Evolutionary conservation across 1,140 invertebrate genomes (phyloP).

Genomic region (Apis dorsata): DNA sequence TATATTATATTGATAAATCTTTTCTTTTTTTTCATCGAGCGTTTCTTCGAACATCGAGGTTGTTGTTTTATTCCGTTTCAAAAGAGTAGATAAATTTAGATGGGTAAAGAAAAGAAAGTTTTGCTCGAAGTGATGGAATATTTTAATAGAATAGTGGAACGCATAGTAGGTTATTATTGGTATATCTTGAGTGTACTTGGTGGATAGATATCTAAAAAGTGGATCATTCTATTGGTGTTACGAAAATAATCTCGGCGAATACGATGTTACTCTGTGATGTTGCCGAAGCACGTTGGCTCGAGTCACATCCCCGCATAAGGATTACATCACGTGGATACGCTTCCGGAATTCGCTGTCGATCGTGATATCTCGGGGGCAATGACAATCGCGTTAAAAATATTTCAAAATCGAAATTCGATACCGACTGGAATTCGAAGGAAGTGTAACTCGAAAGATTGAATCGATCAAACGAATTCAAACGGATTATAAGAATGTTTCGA

Average conservation of each 20-base stretch:
- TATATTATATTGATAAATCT: neutral
- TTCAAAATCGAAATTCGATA: neutral
- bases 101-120: neutral
- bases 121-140: neutral
- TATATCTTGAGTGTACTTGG: neutral
- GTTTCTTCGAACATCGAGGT: neutral
- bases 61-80: neutral
- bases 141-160: neutral
- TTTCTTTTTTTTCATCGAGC: neutral
- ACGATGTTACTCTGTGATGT: neutral
- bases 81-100: neutral
- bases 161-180: neutral
- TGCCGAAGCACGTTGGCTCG: conserved; percentile 10
- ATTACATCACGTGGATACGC: conserved; percentile 25
- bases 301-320: conserved; percentile 45
- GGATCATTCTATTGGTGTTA: conserved; percentile 9
- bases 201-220: neutral
- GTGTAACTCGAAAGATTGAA: neutral
- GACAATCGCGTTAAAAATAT: neutral
- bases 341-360: neutral
- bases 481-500: too few relatives aligned
- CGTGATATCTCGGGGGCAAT: neutral
- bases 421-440: too few relatives aligned
- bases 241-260: conserved; percentile 28
- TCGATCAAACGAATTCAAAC: neutral